Conservation (phyloP, 1,140 invertebrate genomes). For the Calephelis nemesis region DNA sequence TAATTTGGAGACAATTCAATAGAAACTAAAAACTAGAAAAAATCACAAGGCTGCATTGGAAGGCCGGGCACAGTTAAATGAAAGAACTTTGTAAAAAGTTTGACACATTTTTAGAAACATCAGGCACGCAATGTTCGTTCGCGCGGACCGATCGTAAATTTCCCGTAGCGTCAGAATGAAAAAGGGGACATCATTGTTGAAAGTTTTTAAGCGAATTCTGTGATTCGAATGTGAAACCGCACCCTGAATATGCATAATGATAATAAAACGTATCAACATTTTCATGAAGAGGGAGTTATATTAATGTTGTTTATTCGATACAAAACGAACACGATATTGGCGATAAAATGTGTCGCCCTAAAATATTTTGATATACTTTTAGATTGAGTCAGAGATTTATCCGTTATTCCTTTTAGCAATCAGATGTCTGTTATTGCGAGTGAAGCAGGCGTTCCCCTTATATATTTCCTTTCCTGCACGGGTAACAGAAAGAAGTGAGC, state of each 20-base stretch:
- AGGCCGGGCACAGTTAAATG: conserved; percentile 73
- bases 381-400: conserved; percentile 48
- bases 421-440: conserved; percentile 66
- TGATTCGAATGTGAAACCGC: conserved; percentile 59
- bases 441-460: conserved; percentile 48
- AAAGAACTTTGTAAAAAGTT: conserved; percentile 78
- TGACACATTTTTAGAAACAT: conserved; percentile 78
- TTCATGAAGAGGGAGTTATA: conserved; percentile 29
- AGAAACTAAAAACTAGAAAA: conserved; percentile 69
- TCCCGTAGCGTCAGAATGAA: conserved; percentile 74
- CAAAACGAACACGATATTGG: conserved; percentile 27
- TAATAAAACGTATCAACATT: conserved; percentile 44
- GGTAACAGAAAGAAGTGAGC: conserved; percentile 72
- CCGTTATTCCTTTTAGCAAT: conserved; percentile 65
- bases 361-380: conserved; percentile 43
- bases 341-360: conserved; percentile 23
- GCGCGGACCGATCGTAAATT: conserved; percentile 70
- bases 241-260: conserved; percentile 52
- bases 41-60: conserved; percentile 67
- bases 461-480: conserved; percentile 73
- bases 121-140: conserved; percentile 68
- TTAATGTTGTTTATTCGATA: conserved; percentile 4
- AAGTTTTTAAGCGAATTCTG: conserved; percentile 68
- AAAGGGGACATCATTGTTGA: conserved; percentile 75
- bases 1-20: conserved; percentile 67